phyloP scores from a whole-genome alignment of 2,888 invertebrate species.

The Vesta saturnalis region DNA sequence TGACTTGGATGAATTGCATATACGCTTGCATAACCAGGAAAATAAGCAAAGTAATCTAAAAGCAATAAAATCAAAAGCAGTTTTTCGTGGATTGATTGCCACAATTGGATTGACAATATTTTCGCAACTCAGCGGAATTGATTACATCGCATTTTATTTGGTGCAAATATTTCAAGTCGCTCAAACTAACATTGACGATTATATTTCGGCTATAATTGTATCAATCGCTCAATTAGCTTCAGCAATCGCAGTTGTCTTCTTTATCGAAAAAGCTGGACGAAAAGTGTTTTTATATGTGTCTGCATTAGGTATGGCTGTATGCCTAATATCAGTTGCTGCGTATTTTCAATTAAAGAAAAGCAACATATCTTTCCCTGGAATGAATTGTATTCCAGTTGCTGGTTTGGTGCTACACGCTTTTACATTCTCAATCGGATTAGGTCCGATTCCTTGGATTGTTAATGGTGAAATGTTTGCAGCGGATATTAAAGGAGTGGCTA shows the following conservation, averaged over 20 bases:
- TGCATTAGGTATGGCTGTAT: slow-evolving; percentile 9
- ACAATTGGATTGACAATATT: slow-evolving; percentile 81
- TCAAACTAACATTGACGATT: slow-evolving; percentile 71
- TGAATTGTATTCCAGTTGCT: slow-evolving; percentile 19
- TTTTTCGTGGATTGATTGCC: slow-evolving; percentile 73
- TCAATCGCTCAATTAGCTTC: slow-evolving; percentile 79
- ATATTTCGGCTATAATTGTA: slow-evolving; percentile 76
- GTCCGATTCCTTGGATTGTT: slow-evolving; percentile 33
- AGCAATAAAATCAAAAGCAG: slow-evolving; percentile 69
- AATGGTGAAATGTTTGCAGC: slow-evolving; percentile 29
- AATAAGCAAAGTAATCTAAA: slow-evolving; percentile 51
- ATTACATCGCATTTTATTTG: slow-evolving; percentile 82
- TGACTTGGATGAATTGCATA: slow-evolving; percentile 67
- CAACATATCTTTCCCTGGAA: slow-evolving; percentile 10
- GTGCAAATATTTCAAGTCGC: slow-evolving; percentile 75
- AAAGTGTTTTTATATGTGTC: slow-evolving; percentile 61
- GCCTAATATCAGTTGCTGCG: background rate
- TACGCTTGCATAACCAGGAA: slow-evolving; percentile 55
- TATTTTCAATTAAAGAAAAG: slow-evolving; percentile 9
- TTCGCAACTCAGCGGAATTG: slow-evolving; percentile 81
- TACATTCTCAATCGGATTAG: slow-evolving; percentile 31
- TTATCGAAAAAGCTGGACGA: slow-evolving; percentile 81
- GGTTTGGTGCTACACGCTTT: slow-evolving; percentile 29
- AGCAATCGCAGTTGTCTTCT: slow-evolving; percentile 70
- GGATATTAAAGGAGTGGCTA: slow-evolving; percentile 32